A percentile compares a stretch with the other conserved stretches of the same genome.
phyloP scores from a whole-genome alignment of 1,140 invertebrate genomes.

The Lutraria rhynchaena region DNA sequence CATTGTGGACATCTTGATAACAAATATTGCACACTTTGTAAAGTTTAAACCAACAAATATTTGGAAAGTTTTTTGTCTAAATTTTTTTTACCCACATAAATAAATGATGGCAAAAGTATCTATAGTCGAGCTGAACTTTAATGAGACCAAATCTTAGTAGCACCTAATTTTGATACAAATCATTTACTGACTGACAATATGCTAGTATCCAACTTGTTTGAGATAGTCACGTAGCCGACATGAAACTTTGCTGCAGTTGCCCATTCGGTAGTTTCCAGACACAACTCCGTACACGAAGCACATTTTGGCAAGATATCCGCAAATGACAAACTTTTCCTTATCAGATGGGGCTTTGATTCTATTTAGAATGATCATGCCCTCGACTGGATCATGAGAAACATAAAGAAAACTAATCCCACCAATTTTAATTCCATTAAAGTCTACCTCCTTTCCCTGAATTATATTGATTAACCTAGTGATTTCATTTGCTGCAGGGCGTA shows the following conservation, averaged over 20 bases:
- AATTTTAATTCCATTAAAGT: conserved; percentile 54
- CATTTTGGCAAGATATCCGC: conserved; percentile 36
- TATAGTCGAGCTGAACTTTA: no score
- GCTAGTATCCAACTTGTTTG: conserved; percentile 50
- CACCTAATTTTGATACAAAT: conserved; percentile 26
- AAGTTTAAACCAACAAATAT: neutral
- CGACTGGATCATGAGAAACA: conserved; percentile 33
- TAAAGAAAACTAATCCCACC: conserved; percentile 51
- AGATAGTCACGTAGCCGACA: conserved; percentile 51
- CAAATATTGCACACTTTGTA: neutral
- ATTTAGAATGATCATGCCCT: conserved; percentile 45
- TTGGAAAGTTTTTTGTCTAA: neutral
- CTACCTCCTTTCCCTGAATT: conserved; percentile 42
- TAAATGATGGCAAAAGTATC: conserved; percentile 3
- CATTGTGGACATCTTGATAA: no score
- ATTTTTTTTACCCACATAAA: conserved; percentile 6
- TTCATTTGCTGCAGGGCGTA: conserved; percentile 29
- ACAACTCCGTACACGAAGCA: conserved; percentile 44
- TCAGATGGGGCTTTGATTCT: conserved; percentile 37
- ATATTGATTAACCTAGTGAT: conserved; percentile 45
- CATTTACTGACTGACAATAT: neutral
- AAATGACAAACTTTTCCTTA: conserved; percentile 44
- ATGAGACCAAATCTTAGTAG: neutral
- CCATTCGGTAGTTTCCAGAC: conserved; percentile 42
- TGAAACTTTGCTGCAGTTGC: conserved; percentile 47